A percentile compares a stretch with the other conserved stretches of the same genome.
Conservation (phyloP, 2,113 vertebrate genomes). For the Strix aluco region DNA sequence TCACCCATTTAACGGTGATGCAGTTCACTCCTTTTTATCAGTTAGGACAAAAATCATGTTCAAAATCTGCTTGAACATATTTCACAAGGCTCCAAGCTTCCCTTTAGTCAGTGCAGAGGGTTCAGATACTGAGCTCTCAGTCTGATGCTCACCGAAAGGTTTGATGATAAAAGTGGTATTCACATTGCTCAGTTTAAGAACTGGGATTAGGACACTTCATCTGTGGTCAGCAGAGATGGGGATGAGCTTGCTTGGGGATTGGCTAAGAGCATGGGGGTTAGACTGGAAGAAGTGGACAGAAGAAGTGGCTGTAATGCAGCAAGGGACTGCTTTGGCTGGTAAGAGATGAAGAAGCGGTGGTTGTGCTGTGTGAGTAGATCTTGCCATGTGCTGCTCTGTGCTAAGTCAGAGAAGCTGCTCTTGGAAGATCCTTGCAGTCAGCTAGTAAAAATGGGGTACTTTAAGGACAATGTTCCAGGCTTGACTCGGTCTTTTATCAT, state of each 20-base stretch:
- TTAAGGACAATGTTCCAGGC: conserved; percentile 68
- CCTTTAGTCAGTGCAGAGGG: background rate
- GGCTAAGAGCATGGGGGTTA: background rate
- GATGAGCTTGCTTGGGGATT: background rate
- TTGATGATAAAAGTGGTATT: background rate
- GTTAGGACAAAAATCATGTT: background rate
- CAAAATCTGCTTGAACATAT: background rate
- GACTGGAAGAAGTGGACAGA: background rate
- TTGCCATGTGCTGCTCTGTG: background rate
- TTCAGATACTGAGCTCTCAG: background rate
- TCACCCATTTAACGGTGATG: background rate
- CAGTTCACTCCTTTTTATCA: background rate
- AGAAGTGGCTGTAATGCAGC: background rate
- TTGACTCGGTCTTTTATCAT: conserved; percentile 70
- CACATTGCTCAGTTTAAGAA: background rate
- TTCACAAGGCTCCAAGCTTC: background rate
- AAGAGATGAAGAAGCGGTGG: background rate
- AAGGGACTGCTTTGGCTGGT: background rate
- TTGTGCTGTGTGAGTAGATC: background rate
- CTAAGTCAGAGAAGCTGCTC: background rate
- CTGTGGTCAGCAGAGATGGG: background rate
- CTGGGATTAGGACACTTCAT: background rate
- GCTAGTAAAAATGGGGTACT: conserved; percentile 34
- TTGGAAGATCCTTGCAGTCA: background rate
- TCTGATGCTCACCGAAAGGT: background rate